These are phyloP conservation scores for Aquatica leii DNA, from an alignment of 2,888 invertebrate species.

Conservation along the genomic window DNA sequence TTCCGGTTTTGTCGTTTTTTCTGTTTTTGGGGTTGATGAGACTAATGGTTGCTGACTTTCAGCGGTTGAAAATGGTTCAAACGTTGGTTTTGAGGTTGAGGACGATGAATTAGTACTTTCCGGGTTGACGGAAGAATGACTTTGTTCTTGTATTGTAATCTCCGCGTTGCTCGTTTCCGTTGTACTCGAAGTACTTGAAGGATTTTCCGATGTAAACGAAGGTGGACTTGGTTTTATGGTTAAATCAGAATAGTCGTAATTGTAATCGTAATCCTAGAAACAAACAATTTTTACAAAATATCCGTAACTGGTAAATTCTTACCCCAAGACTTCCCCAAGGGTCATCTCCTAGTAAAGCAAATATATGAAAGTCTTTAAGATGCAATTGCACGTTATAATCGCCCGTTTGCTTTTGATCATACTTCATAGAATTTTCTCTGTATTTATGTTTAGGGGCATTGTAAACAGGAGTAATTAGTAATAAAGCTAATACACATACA, in stretches of 20 bases:
- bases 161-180: not conserved
- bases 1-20: conserved; percentile 13
- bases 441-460: conserved; percentile 29
- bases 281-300: too few relatives aligned
- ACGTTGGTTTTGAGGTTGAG: not conserved
- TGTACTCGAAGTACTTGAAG: not conserved
- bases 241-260: conserved; percentile 76
- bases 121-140: too few relatives aligned
- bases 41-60: not conserved
- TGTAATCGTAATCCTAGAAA: conserved; percentile 76
- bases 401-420: conserved; percentile 81
- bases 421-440: conserved; percentile 49
- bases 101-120: too few relatives aligned
- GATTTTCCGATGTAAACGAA: conserved; percentile 11
- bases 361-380: conserved; percentile 78
- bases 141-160: too few relatives aligned
- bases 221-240: conserved; percentile 68
- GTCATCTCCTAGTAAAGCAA: conserved; percentile 71
- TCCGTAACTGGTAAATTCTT: too few relatives aligned
- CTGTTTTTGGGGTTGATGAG: not conserved
- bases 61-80: not conserved
- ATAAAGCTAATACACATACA: conserved; percentile 12
- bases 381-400: conserved; percentile 82
- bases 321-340: conserved; percentile 69
- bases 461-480: conserved; percentile 14